These are phyloP conservation scores for Drosophila lutescens DNA, from an alignment of 2,888 invertebrate genomes.

Conservation along the genomic window DNA sequence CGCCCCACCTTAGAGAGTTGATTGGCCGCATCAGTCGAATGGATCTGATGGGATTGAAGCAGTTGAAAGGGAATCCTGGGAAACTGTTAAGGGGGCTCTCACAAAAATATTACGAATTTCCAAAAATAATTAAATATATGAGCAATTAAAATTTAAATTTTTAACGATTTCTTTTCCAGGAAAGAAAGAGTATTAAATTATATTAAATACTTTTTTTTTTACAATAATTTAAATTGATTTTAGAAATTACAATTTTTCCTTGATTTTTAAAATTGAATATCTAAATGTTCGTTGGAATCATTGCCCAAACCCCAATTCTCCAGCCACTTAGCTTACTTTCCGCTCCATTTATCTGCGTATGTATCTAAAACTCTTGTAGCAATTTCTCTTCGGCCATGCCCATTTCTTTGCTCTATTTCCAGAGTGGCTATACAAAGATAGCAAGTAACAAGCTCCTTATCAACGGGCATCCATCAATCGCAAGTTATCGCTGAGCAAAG, in stretches of 20 bases:
- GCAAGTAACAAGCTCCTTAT: slow-evolving; percentile 13
- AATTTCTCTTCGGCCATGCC: background rate
- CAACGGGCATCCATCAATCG: slow-evolving; percentile 23
- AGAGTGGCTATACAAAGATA: background rate
- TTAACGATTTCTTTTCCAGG: no score
- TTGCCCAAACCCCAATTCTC: background rate
- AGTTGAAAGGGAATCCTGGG: background rate
- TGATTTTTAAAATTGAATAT: no score
- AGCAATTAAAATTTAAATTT: no score
- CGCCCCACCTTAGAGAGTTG: slow-evolving; percentile 29
- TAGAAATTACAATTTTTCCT: no score
- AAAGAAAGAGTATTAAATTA: no score
- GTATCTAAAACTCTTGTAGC: background rate
- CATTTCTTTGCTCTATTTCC: slow-evolving; percentile 4
- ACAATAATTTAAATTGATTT: no score
- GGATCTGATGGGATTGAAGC: slow-evolving; percentile 8
- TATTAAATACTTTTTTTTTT: no score
- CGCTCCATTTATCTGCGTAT: background rate
- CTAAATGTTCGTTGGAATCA: background rate
- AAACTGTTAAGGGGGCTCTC: background rate
- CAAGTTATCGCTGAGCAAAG: slow-evolving; percentile 8
- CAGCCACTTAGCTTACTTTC: background rate
- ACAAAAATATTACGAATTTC: background rate
- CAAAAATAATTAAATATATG: background rate
- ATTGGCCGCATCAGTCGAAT: slow-evolving; percentile 12